A percentile compares a stretch with the other conserved stretches of the same genome.
Conservation (phyloP, 2,113 vertebrate species). For the Phyllostomus hastatus region DNA sequence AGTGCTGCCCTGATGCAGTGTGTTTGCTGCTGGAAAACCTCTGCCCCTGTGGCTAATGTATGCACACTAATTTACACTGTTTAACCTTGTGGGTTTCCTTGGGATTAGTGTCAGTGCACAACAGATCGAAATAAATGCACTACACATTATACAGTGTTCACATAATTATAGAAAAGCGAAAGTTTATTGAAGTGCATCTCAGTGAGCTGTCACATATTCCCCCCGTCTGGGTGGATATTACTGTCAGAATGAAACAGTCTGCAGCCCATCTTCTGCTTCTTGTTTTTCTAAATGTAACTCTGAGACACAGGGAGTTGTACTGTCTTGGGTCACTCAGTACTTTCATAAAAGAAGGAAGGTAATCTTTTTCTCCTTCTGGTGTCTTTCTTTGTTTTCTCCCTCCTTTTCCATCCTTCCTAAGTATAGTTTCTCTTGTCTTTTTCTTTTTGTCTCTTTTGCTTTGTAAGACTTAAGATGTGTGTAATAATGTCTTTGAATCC, state of each 20-base stretch:
- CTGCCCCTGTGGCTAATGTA: not conserved
- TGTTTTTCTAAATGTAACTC: not conserved
- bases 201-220: not conserved
- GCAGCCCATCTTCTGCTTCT: not conserved
- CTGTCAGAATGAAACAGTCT: not conserved
- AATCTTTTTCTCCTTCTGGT: not conserved
- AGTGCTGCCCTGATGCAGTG: not conserved
- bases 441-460: not conserved
- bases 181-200: not conserved
- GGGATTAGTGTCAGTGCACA: not conserved
- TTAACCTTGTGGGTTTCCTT: not conserved
- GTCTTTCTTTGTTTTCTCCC: not conserved
- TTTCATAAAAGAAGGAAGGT: not conserved
- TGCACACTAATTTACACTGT: not conserved
- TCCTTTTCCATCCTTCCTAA: not conserved
- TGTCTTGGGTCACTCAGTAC: not conserved
- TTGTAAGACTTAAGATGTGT: not conserved
- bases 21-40: not conserved
- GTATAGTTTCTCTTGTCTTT: not conserved
- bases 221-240: not conserved
- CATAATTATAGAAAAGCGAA: not conserved
- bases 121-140: not conserved
- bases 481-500: not conserved
- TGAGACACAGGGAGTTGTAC: not conserved
- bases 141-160: not conserved